A percentile compares a stretch with the other conserved stretches of the same genome.
These are phyloP conservation scores for Oryzias melastigma DNA, from an alignment of 2,113 vertebrate genomes.

Conservation along the genomic window DNA sequence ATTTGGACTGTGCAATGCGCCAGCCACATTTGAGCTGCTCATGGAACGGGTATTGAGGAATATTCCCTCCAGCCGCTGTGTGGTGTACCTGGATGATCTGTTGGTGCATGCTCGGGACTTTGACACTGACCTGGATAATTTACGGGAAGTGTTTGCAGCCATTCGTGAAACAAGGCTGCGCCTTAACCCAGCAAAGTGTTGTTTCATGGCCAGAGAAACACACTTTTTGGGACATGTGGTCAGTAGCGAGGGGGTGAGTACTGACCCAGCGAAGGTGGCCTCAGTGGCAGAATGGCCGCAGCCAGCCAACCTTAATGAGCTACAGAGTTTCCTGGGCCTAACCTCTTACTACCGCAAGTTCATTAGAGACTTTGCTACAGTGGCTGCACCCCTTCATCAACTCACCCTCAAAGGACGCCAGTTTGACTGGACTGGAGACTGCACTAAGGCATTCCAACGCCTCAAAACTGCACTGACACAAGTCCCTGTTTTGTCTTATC, in stretches of 20 bases:
- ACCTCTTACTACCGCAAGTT: background rate
- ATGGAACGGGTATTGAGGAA: background rate
- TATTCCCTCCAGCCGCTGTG: background rate
- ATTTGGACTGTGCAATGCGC: too few species aligned
- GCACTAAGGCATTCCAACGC: background rate
- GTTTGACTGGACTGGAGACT: background rate
- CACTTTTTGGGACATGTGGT: too few species aligned
- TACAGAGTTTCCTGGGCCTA: background rate
- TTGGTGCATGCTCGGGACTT: background rate
- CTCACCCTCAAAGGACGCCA: background rate
- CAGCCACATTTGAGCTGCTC: background rate
- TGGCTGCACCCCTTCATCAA: background rate
- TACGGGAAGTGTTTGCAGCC: background rate
- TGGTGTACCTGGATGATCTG: background rate
- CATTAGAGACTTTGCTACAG: background rate
- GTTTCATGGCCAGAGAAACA: background rate
- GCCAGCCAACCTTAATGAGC: too few species aligned
- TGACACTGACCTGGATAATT: background rate
- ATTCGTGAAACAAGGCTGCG: background rate
- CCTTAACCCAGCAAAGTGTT: background rate
- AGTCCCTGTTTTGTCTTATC: background rate
- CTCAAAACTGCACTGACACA: background rate
- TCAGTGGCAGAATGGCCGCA: too few species aligned
- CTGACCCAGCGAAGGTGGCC: too few species aligned
- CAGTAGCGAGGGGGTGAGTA: too few species aligned